Evolutionary conservation across 2,797 vertebrate species (phyloP).

Genomic region (Carapus acus): DNA sequence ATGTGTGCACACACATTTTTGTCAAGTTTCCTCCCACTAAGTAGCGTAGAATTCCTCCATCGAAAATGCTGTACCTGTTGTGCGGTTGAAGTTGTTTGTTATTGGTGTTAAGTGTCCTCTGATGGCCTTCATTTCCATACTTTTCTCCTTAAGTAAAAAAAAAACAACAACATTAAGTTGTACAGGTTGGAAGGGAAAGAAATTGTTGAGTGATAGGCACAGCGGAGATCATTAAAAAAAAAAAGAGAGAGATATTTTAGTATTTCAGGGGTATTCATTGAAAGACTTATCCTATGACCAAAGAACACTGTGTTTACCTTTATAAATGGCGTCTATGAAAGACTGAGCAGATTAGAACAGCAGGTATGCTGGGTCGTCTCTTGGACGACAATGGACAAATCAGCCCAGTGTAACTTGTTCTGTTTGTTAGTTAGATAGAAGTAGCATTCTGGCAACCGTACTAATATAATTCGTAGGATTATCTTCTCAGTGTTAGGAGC

Average conservation of each 20-base stretch:
- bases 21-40: slow-evolving; percentile 4
- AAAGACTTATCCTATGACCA: slow-evolving; percentile 60
- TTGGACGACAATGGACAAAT: background rate
- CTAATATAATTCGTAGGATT: slow-evolving; percentile 3
- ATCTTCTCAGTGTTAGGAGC: too few species aligned
- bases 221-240: too few species aligned
- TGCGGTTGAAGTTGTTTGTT: slow-evolving; percentile 19
- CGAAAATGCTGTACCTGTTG: slow-evolving; percentile 10
- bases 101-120: slow-evolving; percentile 20
- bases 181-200: slow-evolving; percentile 4
- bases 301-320: slow-evolving; percentile 71
- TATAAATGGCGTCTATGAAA: slow-evolving; percentile 44
- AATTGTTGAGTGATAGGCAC: too few species aligned
- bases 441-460: slow-evolving; percentile 29
- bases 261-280: slow-evolving; percentile 42
- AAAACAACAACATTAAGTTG: too few species aligned
- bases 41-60: slow-evolving; percentile 12
- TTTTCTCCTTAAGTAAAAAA: too few species aligned
- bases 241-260: slow-evolving; percentile 25
- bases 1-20: slow-evolving; percentile 5
- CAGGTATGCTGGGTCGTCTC: slow-evolving; percentile 25
- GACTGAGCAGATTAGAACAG: slow-evolving; percentile 35
- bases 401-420: background rate
- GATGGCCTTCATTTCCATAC: background rate
- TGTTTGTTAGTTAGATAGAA: slow-evolving; percentile 33